Evolutionary conservation across 2,797 vertebrate genomes (phyloP).

Genomic region (Ispidina lecontei): DNA sequence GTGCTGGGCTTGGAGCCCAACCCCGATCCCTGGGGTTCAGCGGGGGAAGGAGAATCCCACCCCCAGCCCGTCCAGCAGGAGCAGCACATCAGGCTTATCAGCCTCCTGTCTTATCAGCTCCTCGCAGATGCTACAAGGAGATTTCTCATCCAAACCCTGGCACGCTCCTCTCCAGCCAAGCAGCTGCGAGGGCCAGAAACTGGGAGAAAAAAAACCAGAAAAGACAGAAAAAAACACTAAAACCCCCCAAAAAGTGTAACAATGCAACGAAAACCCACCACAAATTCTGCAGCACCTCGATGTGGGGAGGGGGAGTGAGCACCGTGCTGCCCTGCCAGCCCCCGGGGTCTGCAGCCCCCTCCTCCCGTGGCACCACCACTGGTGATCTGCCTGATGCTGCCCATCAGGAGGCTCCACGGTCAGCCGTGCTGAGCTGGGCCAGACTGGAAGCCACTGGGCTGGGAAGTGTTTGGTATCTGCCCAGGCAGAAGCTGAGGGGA

Average conservation of each 20-base stretch:
- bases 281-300: background rate
- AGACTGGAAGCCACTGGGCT: conserved; percentile 5
- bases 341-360: background rate
- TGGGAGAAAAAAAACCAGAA: background rate
- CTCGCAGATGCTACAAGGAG: conserved; percentile 36
- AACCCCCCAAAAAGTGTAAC: background rate
- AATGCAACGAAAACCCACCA: background rate
- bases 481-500: conserved; percentile 32
- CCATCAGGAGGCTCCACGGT: background rate
- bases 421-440: background rate
- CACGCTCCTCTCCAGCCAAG: background rate
- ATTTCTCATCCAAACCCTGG: conserved; percentile 28
- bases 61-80: conserved; percentile 4
- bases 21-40: background rate
- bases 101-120: conserved; percentile 48
- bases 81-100: conserved; percentile 11
- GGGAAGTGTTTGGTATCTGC: conserved; percentile 52
- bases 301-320: rapidly evolving
- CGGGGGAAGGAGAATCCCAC: background rate
- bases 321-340: background rate
- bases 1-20: background rate
- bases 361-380: background rate
- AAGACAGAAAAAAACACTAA: rapidly evolving
- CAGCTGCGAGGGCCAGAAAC: background rate
- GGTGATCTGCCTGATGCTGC: conserved; percentile 1